Conservation (phyloP, 1,140 invertebrate species). For the Listronotus oregonensis region DNA sequence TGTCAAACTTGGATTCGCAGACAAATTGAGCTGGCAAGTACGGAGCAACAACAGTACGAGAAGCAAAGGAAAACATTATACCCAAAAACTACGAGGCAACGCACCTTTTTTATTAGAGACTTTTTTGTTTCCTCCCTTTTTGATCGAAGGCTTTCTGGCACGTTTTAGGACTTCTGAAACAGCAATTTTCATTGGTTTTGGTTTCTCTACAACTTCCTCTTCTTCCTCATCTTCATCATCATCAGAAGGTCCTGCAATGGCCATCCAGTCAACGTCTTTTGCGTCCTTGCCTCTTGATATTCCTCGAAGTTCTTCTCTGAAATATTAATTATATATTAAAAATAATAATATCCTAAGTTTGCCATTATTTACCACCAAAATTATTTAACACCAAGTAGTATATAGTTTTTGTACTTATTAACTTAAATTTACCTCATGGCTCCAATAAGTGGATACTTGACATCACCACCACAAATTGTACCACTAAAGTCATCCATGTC, state of each 20-base stretch:
- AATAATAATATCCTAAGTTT: too few relatives aligned
- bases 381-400: too few relatives aligned
- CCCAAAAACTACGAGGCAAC: constrained; percentile 3
- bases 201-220: constrained; percentile 69
- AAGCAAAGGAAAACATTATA: too few relatives aligned
- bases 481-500: constrained; percentile 96
- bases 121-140: constrained; percentile 40
- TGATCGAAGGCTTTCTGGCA: constrained; percentile 62
- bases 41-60: too few relatives aligned
- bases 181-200: constrained; percentile 79
- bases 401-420: too few relatives aligned
- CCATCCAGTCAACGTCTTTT: constrained; percentile 85
- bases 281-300: constrained; percentile 78
- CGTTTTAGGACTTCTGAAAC: constrained; percentile 73
- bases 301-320: constrained; percentile 81
- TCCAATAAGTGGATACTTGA: constrained; percentile 87
- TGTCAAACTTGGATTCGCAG: too few relatives aligned
- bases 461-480: constrained; percentile 78
- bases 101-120: constrained; percentile 37
- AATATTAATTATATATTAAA: constrained; percentile 17
- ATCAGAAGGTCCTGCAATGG: constrained; percentile 67
- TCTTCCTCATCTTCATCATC: constrained; percentile 61
- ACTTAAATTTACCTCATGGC: constrained; percentile 71
- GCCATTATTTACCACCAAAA: too few relatives aligned
- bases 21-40: too few relatives aligned